A percentile compares a stretch with the other conserved stretches of the same genome.
Evolutionary conservation across 2,797 vertebrate species (phyloP).

Genomic region (Cryptoblepharus egeriae): DNA sequence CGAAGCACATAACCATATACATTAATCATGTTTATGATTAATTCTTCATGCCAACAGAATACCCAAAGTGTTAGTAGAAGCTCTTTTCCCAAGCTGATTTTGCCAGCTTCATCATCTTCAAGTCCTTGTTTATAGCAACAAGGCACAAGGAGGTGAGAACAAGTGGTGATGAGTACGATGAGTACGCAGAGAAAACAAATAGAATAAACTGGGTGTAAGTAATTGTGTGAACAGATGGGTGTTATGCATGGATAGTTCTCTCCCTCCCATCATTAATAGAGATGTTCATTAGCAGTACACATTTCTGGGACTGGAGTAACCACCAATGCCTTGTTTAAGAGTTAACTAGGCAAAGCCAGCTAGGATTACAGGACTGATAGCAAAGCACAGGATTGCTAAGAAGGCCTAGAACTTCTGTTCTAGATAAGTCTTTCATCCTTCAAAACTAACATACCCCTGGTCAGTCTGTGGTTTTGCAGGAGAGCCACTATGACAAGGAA

Average conservation of each 20-base stretch:
- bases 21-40: not conserved
- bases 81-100: not conserved
- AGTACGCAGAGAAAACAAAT: not conserved
- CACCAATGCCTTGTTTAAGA: not conserved
- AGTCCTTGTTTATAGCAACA: not conserved
- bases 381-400: not conserved
- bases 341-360: not conserved
- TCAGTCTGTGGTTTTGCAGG: not conserved
- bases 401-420: not conserved
- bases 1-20: not conserved
- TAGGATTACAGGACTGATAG: not conserved
- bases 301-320: not conserved
- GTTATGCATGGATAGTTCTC: not conserved
- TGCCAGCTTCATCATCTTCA: not conserved
- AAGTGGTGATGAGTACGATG: not conserved
- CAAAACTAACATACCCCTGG: not conserved
- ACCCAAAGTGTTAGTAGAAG: not conserved
- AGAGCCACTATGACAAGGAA: not conserved
- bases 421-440: not conserved
- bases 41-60: not conserved
- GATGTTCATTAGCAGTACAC: not conserved
- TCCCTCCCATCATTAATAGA: not conserved
- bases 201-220: not conserved
- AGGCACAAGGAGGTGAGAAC: constrained; percentile 1
- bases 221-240: not conserved